Percentiles rank a stretch among this genome's conserved stretches.
Conservation (phyloP, 2,113 vertebrate species). For the Rafetus swinhoei region DNA sequence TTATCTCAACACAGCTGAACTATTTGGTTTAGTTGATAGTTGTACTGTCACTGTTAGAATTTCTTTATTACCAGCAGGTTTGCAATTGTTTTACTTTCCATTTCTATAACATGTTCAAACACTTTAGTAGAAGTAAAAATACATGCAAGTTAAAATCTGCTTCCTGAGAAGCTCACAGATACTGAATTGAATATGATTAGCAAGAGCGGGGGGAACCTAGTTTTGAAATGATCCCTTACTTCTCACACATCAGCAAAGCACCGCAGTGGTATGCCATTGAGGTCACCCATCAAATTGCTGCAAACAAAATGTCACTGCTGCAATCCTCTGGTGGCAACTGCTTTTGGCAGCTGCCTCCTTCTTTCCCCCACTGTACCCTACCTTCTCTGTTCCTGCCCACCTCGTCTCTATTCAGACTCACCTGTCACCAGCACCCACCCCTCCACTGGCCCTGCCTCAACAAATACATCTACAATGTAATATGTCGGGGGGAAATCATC, state of each 20-base stretch:
- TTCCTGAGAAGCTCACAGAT: background rate
- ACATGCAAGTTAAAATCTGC: background rate
- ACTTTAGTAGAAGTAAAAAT: background rate
- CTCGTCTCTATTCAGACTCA: background rate
- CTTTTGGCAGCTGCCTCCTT: background rate
- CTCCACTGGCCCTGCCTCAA: background rate
- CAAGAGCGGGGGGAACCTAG: background rate
- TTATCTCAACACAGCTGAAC: background rate
- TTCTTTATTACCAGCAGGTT: background rate
- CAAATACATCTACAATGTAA: background rate
- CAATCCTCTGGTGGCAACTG: fast-evolving
- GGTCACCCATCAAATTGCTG: background rate
- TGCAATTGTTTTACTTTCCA: background rate
- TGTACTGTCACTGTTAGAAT: background rate
- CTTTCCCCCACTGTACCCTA: background rate
- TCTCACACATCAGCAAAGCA: background rate
- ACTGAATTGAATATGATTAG: background rate
- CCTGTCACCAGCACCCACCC: background rate
- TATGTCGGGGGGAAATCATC: background rate
- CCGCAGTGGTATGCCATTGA: background rate
- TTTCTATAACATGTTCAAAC: background rate
- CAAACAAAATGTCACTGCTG: background rate
- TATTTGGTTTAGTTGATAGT: background rate
- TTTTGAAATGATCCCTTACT: background rate
- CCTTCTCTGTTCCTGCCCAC: background rate